These are phyloP conservation scores for Clostera curtula DNA, from an alignment of 2,888 invertebrate genomes.

Conservation along the genomic window DNA sequence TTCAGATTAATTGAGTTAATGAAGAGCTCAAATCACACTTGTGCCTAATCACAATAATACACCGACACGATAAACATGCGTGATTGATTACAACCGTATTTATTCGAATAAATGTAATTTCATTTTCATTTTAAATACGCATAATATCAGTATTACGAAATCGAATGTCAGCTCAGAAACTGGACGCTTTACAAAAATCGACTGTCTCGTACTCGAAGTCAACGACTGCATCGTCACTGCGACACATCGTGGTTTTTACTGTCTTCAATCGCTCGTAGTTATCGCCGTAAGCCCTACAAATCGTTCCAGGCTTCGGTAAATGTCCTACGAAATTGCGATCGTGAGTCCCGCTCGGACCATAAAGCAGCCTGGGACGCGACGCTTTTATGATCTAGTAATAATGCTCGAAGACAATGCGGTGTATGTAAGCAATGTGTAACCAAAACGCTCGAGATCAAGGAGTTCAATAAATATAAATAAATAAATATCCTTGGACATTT, in stretches of 20 bases:
- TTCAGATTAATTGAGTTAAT: too few species aligned
- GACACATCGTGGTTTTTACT: conserved; percentile 40
- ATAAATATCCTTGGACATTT: too few species aligned
- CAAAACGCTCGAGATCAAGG: too few species aligned
- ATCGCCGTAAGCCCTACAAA: conserved; percentile 52
- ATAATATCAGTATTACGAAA: too few species aligned
- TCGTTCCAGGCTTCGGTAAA: conserved; percentile 52
- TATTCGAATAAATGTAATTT: too few species aligned
- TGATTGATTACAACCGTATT: conserved; percentile 33
- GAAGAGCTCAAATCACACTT: too few species aligned
- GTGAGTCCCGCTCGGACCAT: conserved; percentile 61
- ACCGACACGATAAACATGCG: conserved; percentile 18
- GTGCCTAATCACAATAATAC: conserved; percentile 16
- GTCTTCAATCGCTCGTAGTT: conserved; percentile 36
- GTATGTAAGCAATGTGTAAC: too few species aligned
- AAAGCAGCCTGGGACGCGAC: conserved; percentile 52
- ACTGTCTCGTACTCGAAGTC: conserved; percentile 5
- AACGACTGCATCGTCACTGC: conserved; percentile 28
- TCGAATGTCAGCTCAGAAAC: too few species aligned
- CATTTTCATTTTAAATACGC: too few species aligned
- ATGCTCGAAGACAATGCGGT: conserved; percentile 42
- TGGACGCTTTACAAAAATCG: too few species aligned
- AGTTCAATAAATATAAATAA: too few species aligned
- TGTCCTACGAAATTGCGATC: conserved; percentile 65
- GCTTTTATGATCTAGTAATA: conserved; percentile 61